These are phyloP conservation scores for Catocala fraxini DNA, from an alignment of 2,888 invertebrate genomes.

Conservation along the genomic window DNA sequence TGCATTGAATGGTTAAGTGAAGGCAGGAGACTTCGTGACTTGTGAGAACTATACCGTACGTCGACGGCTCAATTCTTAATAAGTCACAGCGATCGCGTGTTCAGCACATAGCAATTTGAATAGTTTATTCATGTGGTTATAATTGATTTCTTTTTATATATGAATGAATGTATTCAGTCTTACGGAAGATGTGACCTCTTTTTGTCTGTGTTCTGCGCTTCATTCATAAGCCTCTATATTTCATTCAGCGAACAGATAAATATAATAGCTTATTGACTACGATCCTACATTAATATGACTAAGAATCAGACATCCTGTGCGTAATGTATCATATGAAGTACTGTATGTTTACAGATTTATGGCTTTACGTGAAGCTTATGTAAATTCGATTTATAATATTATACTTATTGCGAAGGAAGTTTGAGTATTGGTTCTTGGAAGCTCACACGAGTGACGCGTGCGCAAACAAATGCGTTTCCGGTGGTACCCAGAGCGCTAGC, in stretches of 20 bases:
- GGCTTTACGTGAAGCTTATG: slow-evolving; percentile 30
- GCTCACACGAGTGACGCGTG: slow-evolving; percentile 45
- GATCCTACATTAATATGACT: slow-evolving; percentile 19
- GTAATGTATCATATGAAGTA: slow-evolving; percentile 19
- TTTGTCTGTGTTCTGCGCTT: slow-evolving; percentile 47
- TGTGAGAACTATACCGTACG: slow-evolving; percentile 51
- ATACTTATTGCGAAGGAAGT: slow-evolving; percentile 46
- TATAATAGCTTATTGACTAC: slow-evolving; percentile 29
- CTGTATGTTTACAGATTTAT: slow-evolving; percentile 26
- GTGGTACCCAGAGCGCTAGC: slow-evolving; percentile 28
- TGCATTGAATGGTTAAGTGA: slow-evolving; percentile 50
- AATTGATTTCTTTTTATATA: slow-evolving; percentile 71
- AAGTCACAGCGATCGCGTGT: slow-evolving; percentile 59
- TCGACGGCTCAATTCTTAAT: slow-evolving; percentile 50
- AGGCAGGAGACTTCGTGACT: slow-evolving; percentile 56
- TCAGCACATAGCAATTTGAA: slow-evolving; percentile 60
- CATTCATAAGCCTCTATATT: slow-evolving; percentile 43
- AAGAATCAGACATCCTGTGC: slow-evolving; percentile 32
- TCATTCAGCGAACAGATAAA: slow-evolving; percentile 35
- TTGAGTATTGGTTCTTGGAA: slow-evolving; percentile 52
- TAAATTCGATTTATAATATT: slow-evolving; percentile 30
- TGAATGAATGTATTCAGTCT: slow-evolving; percentile 59
- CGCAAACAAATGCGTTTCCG: slow-evolving; percentile 57
- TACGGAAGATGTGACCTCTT: slow-evolving; percentile 63
- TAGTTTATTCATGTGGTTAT: slow-evolving; percentile 67